phyloP scores from a whole-genome alignment of 2,113 vertebrate genomes.

The Atrichornis clamosus region DNA sequence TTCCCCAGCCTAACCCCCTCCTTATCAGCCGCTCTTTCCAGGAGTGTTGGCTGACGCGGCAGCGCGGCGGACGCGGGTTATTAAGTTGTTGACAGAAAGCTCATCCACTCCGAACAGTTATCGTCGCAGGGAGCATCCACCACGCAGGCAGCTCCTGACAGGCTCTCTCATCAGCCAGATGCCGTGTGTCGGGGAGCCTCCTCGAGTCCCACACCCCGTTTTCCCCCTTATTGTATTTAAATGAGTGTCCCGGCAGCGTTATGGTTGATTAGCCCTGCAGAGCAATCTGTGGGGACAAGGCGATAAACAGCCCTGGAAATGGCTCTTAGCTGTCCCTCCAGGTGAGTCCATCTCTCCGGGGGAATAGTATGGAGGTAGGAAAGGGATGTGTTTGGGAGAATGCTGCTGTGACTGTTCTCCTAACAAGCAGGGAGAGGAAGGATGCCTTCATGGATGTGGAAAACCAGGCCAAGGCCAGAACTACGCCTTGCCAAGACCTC shows the following conservation, averaged over 20 bases:
- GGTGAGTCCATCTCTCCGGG: not conserved
- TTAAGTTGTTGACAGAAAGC: conserved; percentile 60
- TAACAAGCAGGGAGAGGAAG: not conserved
- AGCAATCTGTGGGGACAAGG: not conserved
- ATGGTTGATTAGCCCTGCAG: not conserved
- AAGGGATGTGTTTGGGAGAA: not conserved
- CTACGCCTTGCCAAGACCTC: not conserved
- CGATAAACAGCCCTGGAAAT: rapidly evolving
- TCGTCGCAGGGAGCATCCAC: conserved; percentile 46
- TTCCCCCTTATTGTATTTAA: not conserved
- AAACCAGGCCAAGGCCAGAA: not conserved
- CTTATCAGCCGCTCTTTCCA: conserved; percentile 16
- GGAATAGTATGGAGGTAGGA: not conserved
- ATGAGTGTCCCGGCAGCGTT: not conserved
- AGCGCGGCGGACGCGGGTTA: conserved; percentile 17
- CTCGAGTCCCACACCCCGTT: not conserved
- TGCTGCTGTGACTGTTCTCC: not conserved
- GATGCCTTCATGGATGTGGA: not conserved
- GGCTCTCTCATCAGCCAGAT: conserved; percentile 42
- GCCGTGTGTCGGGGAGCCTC: not conserved
- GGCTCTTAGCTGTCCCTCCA: not conserved
- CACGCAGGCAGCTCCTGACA: conserved; percentile 55
- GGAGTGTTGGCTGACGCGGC: conserved; percentile 36
- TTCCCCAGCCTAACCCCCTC: conserved; percentile 27
- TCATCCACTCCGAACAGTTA: conserved; percentile 34